Evolutionary conservation across 2,797 vertebrate genomes (phyloP).

Genomic region (Sebastiscus tertius): DNA sequence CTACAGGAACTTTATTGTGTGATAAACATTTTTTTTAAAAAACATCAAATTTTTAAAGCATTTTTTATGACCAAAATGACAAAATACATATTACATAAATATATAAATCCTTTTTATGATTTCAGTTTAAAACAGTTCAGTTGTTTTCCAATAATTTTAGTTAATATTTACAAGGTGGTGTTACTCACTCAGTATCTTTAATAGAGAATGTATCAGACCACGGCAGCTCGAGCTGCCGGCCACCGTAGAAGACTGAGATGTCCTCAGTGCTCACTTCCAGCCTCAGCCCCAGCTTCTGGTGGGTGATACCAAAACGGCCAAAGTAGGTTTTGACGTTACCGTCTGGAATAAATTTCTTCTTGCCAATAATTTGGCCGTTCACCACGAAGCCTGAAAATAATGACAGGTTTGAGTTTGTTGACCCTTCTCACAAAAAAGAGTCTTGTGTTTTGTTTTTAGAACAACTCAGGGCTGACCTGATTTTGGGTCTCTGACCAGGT

Average conservation of each 20-base stretch:
- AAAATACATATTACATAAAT: background rate
- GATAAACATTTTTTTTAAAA: background rate
- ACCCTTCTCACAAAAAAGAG: background rate
- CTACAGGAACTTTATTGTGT: background rate
- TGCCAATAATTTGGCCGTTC: constrained; percentile 90
- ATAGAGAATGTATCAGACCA: constrained; percentile 85
- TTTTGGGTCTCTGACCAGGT: constrained; percentile 84
- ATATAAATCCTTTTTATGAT: background rate
- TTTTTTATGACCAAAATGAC: background rate
- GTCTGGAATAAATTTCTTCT: constrained; percentile 75
- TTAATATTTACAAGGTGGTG: background rate
- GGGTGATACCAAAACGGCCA: constrained; percentile 88
- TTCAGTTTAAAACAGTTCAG: background rate
- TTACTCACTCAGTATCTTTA: constrained; percentile 72
- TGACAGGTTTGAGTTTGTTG: background rate
- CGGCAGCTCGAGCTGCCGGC: constrained; percentile 72
- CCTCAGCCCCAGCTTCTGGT: constrained; percentile 78
- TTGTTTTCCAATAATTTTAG: background rate
- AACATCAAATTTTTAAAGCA: background rate
- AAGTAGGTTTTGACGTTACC: constrained; percentile 87
- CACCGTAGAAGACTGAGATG: constrained; percentile 81
- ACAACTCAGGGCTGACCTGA: constrained; percentile 78
- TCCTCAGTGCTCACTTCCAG: constrained; percentile 86
- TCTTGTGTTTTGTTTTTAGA: background rate
- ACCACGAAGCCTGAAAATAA: constrained; percentile 85